Percentiles rank a stretch among this genome's conserved stretches.
Conservation (phyloP, 2,888 invertebrate genomes). For the Griposia aprilina region DNA sequence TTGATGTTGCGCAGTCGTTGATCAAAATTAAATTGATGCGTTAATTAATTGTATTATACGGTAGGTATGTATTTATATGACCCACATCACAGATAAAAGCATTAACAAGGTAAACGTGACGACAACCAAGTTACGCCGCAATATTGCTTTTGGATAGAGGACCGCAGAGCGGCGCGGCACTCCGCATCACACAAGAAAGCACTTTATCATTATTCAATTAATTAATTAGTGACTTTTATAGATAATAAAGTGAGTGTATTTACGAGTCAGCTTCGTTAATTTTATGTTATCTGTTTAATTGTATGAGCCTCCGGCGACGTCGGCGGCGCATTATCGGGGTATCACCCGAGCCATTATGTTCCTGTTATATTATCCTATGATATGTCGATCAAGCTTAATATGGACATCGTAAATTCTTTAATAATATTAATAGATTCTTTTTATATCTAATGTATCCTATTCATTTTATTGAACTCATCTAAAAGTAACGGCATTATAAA, state of each 20-base stretch:
- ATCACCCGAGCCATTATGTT: slow-evolving; percentile 69
- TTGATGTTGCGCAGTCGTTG: slow-evolving; percentile 40
- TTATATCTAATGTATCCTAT: slow-evolving; percentile 24
- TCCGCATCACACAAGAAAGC: slow-evolving; percentile 78
- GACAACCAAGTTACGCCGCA: slow-evolving; percentile 80
- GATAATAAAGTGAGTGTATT: slow-evolving; percentile 88
- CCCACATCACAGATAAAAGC: slow-evolving; percentile 75
- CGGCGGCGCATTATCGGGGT: slow-evolving; percentile 71
- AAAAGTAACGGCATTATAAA: slow-evolving; percentile 1
- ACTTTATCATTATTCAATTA: slow-evolving; percentile 89
- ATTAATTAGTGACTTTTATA: slow-evolving; percentile 90
- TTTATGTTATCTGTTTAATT: slow-evolving; percentile 88
- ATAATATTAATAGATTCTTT: slow-evolving; percentile 43
- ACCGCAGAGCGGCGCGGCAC: slow-evolving; percentile 64
- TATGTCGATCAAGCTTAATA: slow-evolving; percentile 70
- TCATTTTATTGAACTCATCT: slow-evolving; percentile 20
- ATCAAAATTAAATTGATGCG: slow-evolving; percentile 57
- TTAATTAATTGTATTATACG: slow-evolving; percentile 72
- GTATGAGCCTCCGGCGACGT: slow-evolving; percentile 79
- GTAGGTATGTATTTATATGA: slow-evolving; percentile 70
- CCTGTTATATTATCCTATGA: slow-evolving; percentile 69
- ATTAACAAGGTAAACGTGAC: slow-evolving; percentile 78
- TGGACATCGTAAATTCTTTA: slow-evolving; percentile 64
- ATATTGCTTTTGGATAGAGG: slow-evolving; percentile 76
- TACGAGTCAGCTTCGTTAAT: slow-evolving; percentile 87